Evolutionary conservation across 2,113 vertebrate genomes (phyloP), one percentile per base, ranked within the genome.

Genomic region (Pithys albifrons): DNA sequence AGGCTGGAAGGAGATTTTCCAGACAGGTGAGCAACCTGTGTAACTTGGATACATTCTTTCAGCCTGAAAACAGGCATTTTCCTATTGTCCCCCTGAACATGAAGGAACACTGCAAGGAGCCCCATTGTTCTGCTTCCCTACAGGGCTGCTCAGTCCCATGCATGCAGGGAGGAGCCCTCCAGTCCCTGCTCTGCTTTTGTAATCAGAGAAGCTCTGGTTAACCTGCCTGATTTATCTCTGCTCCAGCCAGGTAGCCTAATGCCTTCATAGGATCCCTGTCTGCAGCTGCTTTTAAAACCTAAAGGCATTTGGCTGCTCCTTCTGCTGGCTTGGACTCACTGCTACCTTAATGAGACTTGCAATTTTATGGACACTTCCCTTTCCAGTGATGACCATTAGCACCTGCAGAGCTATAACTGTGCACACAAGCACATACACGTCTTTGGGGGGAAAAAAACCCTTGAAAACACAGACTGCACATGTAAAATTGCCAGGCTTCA

Each of bases 351-450:
- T 0, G 6, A 81, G 12, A 77, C 27, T 48, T 82, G 48, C 18
- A 58, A 12, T 71, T 66, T 81, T 69, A 71, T 7, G 12, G 77
- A 59, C 11, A 14, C 22, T 94, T 80, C 35, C 28, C 15, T 28
- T 83, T 31, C 51, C 77, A 45, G 3, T 12, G 33, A 41, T 8
- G 49, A 27, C 37, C 29, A 15, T 61, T 78, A 78, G 58, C 39
- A 52, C 24, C 39, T 91, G 52, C 80, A 91, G 69, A 70, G 69
- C 19, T 43, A 15, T 24, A 74, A 37, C 31, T 73, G 33, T 22
- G 48, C 57, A 19, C 43, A 61, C 14, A 57, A 0, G 0, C 4
- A 7, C 14, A n/a, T 33, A 39, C 37, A 37, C 13, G 18, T 12
- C 39, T 74, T 87, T 31, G 0, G 5, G 51, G 46, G 1, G 1